These are phyloP conservation scores for Lordiphosa stackelbergi DNA, from an alignment of 1,140 invertebrate genomes.

Conservation along the genomic window DNA sequence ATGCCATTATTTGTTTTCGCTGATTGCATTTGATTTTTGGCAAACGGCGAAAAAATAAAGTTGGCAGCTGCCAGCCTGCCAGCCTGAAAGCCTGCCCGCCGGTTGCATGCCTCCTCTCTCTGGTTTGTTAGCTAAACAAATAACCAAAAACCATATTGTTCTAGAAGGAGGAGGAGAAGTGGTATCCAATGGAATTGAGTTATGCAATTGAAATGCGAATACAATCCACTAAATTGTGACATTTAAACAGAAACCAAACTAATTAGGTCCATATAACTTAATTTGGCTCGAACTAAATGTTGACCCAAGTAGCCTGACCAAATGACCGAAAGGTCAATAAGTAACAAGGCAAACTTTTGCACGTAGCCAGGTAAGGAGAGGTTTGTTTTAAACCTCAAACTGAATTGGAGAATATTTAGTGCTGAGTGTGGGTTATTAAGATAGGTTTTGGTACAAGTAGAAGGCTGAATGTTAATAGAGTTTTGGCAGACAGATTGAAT, in stretches of 20 bases:
- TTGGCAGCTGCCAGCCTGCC: slow-evolving; percentile 19
- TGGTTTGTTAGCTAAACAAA: slow-evolving; percentile 65
- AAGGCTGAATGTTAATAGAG: too few species aligned
- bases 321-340: slow-evolving; percentile 54
- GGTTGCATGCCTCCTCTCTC: slow-evolving; percentile 13
- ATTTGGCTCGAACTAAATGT: background rate
- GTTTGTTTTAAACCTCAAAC: slow-evolving; percentile 10
- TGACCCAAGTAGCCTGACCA: slow-evolving; percentile 5
- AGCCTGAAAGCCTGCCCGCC: slow-evolving; percentile 4
- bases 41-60: slow-evolving; percentile 35
- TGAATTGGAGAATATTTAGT: slow-evolving; percentile 6
- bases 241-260: too few species aligned
- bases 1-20: slow-evolving; percentile 75
- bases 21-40: slow-evolving; percentile 75
- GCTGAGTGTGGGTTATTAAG: too few species aligned
- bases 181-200: slow-evolving; percentile 8
- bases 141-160: slow-evolving; percentile 34
- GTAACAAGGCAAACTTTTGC: slow-evolving; percentile 43
- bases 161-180: slow-evolving; percentile 4
- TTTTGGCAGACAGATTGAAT: too few species aligned
- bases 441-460: too few species aligned
- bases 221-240: too few species aligned
- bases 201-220: slow-evolving; percentile 22
- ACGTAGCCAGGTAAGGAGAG: slow-evolving; percentile 25
- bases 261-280: slow-evolving; percentile 2